Percentiles rank a stretch among this genome's conserved stretches.
Evolutionary conservation across 2,888 invertebrate genomes (phyloP).

Genomic region (Scelioninae gen. 1): DNA sequence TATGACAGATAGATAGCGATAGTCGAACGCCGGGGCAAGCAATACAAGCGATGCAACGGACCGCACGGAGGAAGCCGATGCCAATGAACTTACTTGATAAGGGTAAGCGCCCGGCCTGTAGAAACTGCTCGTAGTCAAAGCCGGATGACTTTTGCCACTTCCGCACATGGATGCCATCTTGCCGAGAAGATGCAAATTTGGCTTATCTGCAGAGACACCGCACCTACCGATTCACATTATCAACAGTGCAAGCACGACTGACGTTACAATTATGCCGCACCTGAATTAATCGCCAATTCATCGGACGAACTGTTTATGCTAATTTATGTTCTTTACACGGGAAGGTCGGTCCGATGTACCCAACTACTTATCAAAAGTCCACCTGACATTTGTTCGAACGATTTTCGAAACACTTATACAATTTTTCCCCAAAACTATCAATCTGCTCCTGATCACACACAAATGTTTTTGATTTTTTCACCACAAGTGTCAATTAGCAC

Average conservation of each 20-base stretch:
- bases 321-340: slow-evolving; percentile 32
- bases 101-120: slow-evolving; percentile 85
- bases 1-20: slow-evolving; percentile 46
- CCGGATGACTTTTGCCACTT: slow-evolving; percentile 88
- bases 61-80: slow-evolving; percentile 35
- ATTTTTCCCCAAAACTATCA: not conserved
- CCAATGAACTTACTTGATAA: slow-evolving; percentile 80
- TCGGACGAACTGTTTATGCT: slow-evolving; percentile 37
- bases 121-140: slow-evolving; percentile 86
- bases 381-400: not conserved
- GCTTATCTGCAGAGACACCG: slow-evolving; percentile 20
- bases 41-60: slow-evolving; percentile 16
- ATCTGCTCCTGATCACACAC: not conserved
- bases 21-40: slow-evolving; percentile 33
- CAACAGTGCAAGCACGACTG: slow-evolving; percentile 39
- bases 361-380: not conserved
- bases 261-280: slow-evolving; percentile 34
- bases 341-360: slow-evolving; percentile 27
- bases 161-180: slow-evolving; percentile 88
- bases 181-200: slow-evolving; percentile 23
- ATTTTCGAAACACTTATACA: not conserved
- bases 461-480: not conserved
- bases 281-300: slow-evolving; percentile 44
- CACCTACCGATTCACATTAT: slow-evolving; percentile 42
- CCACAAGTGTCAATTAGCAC: too few species aligned